phyloP scores from a whole-genome alignment of 2,113 vertebrate species.

The Pycnonotus jocosus region DNA sequence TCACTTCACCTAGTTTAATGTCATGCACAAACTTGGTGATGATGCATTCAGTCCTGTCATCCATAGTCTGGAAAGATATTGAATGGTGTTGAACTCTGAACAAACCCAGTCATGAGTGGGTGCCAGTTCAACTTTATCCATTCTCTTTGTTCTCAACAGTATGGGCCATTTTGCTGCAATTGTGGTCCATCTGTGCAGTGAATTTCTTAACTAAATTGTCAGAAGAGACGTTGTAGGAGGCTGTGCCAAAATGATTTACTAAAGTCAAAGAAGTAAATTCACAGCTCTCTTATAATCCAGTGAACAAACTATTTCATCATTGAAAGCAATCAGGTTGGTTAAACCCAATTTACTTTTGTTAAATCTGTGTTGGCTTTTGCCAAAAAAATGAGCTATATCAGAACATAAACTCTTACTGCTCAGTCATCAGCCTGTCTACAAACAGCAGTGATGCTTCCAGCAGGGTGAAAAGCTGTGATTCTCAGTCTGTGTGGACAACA shows the following conservation, averaged over 20 bases:
- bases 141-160: neutral
- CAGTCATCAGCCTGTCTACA: neutral
- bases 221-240: neutral
- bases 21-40: neutral
- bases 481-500: neutral
- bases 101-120: neutral
- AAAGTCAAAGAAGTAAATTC: neutral
- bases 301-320: neutral
- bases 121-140: neutral
- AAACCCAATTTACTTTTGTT: neutral
- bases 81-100: neutral
- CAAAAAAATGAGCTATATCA: neutral
- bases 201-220: neutral
- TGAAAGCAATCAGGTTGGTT: neutral
- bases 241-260: neutral
- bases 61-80: neutral
- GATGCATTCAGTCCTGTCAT: neutral
- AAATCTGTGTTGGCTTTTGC: neutral
- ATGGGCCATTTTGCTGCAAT: neutral
- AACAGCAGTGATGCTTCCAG: neutral
- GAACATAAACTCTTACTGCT: neutral
- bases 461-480: neutral
- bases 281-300: neutral
- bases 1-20: neutral
- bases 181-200: neutral